phyloP scores from a whole-genome alignment of 1,140 invertebrate genomes.

The Halotydeus destructor region DNA sequence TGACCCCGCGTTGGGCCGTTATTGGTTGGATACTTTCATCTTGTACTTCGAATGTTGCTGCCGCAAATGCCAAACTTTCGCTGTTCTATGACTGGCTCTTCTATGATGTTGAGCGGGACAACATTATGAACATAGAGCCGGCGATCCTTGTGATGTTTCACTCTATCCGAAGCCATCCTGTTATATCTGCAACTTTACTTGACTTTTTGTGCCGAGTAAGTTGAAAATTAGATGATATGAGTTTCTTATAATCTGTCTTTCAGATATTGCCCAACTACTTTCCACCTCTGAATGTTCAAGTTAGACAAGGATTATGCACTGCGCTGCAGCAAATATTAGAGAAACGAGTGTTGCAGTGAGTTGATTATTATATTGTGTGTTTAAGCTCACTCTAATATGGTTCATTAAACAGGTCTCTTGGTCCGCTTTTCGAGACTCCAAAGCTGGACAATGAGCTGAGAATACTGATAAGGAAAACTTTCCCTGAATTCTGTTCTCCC shows the following conservation, averaged over 20 bases:
- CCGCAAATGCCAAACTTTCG: constrained; percentile 82
- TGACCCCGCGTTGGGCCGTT: constrained; percentile 92
- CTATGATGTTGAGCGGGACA: constrained; percentile 83
- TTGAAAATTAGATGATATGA: constrained; percentile 9
- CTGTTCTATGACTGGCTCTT: constrained; percentile 96
- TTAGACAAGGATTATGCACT: constrained; percentile 68
- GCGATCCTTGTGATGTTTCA: constrained; percentile 94
- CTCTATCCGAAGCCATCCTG: constrained; percentile 83
- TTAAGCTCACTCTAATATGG: constrained; percentile 6
- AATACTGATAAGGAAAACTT: constrained; percentile 62
- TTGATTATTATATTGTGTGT: constrained; percentile 8
- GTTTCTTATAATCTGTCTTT: constrained; percentile 12
- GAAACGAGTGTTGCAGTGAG: constrained; percentile 59
- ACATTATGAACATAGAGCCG: constrained; percentile 99
- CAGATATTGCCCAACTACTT: constrained; percentile 85
- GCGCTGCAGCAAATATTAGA: constrained; percentile 81
- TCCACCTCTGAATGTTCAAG: constrained; percentile 56
- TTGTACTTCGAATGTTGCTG: constrained; percentile 77
- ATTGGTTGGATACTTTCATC: constrained; percentile 94
- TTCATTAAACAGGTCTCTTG: constrained; percentile 36
- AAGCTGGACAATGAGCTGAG: constrained; percentile 74
- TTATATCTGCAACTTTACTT: constrained; percentile 74
- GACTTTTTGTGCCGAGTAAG: constrained; percentile 76
- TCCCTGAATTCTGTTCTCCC: constrained; percentile 53
- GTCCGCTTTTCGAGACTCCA: constrained; percentile 74